Conservation (phyloP, 2,888 invertebrate genomes). For the Bombylius major region DNA sequence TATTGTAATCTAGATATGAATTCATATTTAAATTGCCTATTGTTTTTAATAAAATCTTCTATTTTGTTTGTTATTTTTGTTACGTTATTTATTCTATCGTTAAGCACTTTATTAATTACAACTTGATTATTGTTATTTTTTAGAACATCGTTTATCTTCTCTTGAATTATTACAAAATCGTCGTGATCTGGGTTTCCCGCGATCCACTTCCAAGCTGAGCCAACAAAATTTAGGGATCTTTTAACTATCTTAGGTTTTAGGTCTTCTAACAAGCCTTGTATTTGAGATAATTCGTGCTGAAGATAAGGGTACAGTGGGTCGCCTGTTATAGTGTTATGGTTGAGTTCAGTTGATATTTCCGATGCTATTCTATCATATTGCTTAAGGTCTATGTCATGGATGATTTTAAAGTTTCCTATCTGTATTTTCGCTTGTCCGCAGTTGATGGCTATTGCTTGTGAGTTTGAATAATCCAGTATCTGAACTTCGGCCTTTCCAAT, state of each 20-base stretch:
- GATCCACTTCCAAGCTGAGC: too few species aligned
- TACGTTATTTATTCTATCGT: too few species aligned
- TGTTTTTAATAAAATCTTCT: too few species aligned
- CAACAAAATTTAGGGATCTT: too few species aligned
- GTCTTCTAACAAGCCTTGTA: neutral
- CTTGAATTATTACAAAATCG: too few species aligned
- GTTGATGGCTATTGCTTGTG: slow-evolving; percentile 6
- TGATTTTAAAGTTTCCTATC: slow-evolving; percentile 7
- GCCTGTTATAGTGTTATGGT: neutral
- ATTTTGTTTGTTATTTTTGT: too few species aligned
- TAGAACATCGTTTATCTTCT: too few species aligned
- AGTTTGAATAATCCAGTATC: slow-evolving; percentile 11
- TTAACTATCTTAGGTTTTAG: neutral
- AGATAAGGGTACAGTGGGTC: slow-evolving; percentile 6
- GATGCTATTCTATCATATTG: slow-evolving; percentile 1
- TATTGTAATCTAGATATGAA: too few species aligned
- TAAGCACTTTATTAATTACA: too few species aligned
- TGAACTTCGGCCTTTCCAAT: neutral
- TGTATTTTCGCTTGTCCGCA: slow-evolving; percentile 6
- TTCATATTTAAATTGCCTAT: too few species aligned
- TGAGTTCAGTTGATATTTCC: slow-evolving; percentile 2
- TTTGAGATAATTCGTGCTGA: slow-evolving; percentile 1
- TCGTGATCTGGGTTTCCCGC: too few species aligned
- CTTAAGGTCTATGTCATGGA: slow-evolving; percentile 9
- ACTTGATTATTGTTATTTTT: too few species aligned